These are phyloP conservation scores for Kryphioiulus occultus DNA, from an alignment of 2,888 invertebrate species.

Conservation along the genomic window DNA sequence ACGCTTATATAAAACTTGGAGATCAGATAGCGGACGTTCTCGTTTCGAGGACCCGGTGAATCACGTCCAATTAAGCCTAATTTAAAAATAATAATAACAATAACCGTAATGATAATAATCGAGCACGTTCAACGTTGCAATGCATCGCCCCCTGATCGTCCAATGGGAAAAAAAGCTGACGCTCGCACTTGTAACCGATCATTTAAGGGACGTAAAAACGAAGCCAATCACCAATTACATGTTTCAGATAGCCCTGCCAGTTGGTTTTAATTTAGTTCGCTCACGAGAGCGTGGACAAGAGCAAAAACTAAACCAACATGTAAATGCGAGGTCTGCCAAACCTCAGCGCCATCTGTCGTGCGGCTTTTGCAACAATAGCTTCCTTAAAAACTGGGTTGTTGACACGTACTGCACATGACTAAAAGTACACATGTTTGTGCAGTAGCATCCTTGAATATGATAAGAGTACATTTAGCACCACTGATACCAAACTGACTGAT, in stretches of 20 bases:
- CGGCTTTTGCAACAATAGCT: background rate
- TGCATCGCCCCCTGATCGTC: background rate
- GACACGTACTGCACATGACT: too few relatives aligned
- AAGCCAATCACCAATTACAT: background rate
- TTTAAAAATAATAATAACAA: background rate
- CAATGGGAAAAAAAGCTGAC: background rate
- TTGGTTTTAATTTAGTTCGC: background rate
- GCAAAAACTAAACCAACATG: background rate
- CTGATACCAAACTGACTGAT: too few relatives aligned
- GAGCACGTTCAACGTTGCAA: too few relatives aligned
- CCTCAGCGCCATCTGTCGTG: background rate
- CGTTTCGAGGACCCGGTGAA: background rate
- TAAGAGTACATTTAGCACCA: too few relatives aligned
- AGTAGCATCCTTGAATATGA: too few relatives aligned
- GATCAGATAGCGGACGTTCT: background rate
- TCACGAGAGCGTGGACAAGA: background rate
- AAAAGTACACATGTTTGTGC: too few relatives aligned
- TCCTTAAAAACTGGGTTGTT: too few relatives aligned
- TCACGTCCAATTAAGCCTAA: background rate
- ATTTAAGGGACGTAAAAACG: background rate
- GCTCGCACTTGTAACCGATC: background rate
- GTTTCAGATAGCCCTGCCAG: background rate
- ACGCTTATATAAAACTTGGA: background rate
- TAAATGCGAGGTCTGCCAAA: background rate
- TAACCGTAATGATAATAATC: background rate